Percentiles rank a stretch among this genome's conserved stretches.
Evolutionary conservation across 2,113 vertebrate species (phyloP).

Genomic region (Meleagris gallopavo): DNA sequence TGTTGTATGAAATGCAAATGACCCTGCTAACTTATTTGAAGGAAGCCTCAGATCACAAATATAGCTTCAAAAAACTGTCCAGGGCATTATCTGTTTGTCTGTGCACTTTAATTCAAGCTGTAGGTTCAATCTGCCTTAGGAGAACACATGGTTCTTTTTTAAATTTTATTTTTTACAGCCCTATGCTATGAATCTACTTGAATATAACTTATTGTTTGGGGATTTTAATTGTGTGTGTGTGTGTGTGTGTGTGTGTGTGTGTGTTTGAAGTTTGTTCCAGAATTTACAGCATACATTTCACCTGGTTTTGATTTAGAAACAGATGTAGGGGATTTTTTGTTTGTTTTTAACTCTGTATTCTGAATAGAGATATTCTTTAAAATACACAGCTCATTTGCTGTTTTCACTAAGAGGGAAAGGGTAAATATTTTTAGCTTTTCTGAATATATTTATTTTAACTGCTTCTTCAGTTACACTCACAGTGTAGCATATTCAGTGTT

Average conservation of each 20-base stretch:
- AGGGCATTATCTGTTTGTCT: not conserved
- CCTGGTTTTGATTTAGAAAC: conserved; percentile 28
- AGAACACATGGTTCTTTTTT: conserved; percentile 15
- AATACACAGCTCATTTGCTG: not conserved
- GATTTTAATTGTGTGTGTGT: not conserved
- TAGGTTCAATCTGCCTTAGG: not conserved
- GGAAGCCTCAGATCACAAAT: not conserved
- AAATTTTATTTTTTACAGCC: not conserved
- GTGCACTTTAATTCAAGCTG: not conserved
- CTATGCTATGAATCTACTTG: not conserved
- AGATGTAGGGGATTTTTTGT: not conserved
- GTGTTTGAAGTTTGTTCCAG: not conserved
- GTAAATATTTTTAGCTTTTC: not conserved
- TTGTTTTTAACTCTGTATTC: not conserved
- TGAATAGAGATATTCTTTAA: not conserved
- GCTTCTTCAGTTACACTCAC: not conserved
- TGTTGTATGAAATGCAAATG: not conserved
- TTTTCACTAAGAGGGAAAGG: not conserved
- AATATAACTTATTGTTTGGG: not conserved
- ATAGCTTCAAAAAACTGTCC: not conserved
- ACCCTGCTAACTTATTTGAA: not conserved
- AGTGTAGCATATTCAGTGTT: accelerated
- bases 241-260: not conserved
- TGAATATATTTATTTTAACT: not conserved
- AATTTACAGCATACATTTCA: not conserved